Conservation (phyloP, 2,797 vertebrate genomes). For the Thaleichthys pacificus region DNA sequence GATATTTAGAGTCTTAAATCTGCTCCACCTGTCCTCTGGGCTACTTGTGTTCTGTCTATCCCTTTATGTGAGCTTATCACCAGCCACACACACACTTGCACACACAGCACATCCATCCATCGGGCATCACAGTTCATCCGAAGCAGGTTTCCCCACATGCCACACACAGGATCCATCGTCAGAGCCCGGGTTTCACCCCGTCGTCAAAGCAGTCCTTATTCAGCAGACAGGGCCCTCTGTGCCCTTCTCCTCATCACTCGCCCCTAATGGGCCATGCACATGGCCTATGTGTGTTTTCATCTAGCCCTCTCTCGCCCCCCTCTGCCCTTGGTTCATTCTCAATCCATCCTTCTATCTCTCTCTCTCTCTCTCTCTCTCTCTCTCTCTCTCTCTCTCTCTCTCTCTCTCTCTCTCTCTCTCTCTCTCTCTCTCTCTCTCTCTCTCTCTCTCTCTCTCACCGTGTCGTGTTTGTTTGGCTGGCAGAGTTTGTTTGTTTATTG, state of each 20-base stretch:
- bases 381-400: conserved; percentile 11
- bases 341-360: conserved; percentile 20
- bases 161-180: conserved; percentile 47
- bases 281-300: conserved; percentile 59
- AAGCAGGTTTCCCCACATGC: conserved; percentile 69
- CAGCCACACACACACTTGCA: conserved; percentile 31
- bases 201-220: conserved; percentile 65
- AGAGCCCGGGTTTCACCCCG: conserved; percentile 2
- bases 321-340: conserved; percentile 49
- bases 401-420: too few relatives aligned
- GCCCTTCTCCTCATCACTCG: conserved; percentile 67
- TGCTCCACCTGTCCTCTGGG: too few relatives aligned
- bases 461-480: conserved; percentile 75
- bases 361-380: neutral
- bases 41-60: too few relatives aligned
- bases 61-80: neutral
- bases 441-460: conserved; percentile 35
- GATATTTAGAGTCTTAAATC: too few relatives aligned
- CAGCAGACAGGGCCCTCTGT: conserved; percentile 59
- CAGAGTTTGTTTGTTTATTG: conserved; percentile 85
- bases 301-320: conserved; percentile 29
- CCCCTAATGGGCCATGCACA: conserved; percentile 69
- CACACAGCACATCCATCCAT: conserved; percentile 44
- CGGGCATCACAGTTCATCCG: conserved; percentile 75
- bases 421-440: too few relatives aligned